Evolutionary conservation across 1,140 invertebrate species (phyloP).

Genomic region (Diuraphis noxia): DNA sequence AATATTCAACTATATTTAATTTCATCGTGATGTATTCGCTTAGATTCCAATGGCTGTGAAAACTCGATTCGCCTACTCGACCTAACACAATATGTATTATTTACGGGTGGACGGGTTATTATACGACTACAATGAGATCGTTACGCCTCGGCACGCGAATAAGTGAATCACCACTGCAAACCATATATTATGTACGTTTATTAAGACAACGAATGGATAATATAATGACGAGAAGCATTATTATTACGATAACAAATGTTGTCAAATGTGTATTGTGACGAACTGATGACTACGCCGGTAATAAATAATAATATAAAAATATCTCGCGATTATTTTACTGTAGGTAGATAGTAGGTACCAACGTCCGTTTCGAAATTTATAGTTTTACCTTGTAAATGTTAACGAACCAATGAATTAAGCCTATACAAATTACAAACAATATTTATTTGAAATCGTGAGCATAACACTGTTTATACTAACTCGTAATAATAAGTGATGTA

Average conservation of each 20-base stretch:
- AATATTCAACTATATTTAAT: constrained; percentile 5
- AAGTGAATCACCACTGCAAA: constrained; percentile 31
- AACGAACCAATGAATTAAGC: not conserved
- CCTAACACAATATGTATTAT: constrained; percentile 1
- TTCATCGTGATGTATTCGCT: not conserved
- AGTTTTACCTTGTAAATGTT: not conserved
- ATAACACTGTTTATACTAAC: not conserved
- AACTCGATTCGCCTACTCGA: constrained; percentile 36
- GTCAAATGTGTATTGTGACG: not conserved
- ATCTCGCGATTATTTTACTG: not conserved
- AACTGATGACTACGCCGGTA: not conserved
- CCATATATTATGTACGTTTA: not conserved
- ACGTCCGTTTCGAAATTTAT: not conserved
- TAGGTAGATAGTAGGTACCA: not conserved
- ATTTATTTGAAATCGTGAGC: not conserved
- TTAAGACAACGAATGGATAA: not conserved
- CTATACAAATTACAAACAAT: not conserved
- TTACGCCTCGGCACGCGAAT: constrained; percentile 51
- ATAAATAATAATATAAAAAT: not conserved
- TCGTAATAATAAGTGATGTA: not conserved
- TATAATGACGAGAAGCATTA: not conserved
- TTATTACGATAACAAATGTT: not conserved
- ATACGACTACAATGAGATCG: constrained; percentile 24
- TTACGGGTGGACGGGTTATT: not conserved
- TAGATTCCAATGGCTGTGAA: not conserved